These are phyloP conservation scores for Calliphora vicina DNA, from an alignment of 1,140 invertebrate genomes.

Conservation along the genomic window DNA sequence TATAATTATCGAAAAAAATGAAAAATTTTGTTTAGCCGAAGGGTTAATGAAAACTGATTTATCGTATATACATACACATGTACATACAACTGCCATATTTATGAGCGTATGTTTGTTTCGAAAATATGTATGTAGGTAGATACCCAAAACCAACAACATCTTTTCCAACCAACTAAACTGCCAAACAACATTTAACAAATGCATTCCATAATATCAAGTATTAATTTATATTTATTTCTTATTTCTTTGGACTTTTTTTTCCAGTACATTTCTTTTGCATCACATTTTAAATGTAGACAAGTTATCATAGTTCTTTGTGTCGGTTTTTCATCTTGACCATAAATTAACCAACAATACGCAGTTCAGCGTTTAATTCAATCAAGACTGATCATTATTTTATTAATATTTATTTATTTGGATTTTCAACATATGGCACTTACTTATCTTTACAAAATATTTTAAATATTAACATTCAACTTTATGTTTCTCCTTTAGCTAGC, in stretches of 20 bases:
- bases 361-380: background rate
- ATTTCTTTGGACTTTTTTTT: background rate
- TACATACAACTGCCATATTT: too few species aligned
- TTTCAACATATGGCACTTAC: background rate
- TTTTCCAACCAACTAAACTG: background rate
- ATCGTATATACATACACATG: background rate
- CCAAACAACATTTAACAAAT: background rate
- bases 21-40: constrained; percentile 21
- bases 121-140: too few species aligned
- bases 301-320: background rate
- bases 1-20: constrained; percentile 24
- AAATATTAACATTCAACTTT: too few species aligned
- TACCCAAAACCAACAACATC: too few species aligned
- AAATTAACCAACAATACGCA: background rate
- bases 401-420: background rate
- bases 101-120: too few species aligned
- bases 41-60: constrained; percentile 27
- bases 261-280: background rate
- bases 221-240: background rate
- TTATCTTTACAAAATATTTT: too few species aligned
- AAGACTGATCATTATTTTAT: background rate
- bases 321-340: background rate
- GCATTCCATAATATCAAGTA: background rate
- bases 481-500: too few species aligned
- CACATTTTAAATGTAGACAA: background rate